phyloP scores from a whole-genome alignment of 2,113 vertebrate species.

The Cyanoramphus novaezelandiae region DNA sequence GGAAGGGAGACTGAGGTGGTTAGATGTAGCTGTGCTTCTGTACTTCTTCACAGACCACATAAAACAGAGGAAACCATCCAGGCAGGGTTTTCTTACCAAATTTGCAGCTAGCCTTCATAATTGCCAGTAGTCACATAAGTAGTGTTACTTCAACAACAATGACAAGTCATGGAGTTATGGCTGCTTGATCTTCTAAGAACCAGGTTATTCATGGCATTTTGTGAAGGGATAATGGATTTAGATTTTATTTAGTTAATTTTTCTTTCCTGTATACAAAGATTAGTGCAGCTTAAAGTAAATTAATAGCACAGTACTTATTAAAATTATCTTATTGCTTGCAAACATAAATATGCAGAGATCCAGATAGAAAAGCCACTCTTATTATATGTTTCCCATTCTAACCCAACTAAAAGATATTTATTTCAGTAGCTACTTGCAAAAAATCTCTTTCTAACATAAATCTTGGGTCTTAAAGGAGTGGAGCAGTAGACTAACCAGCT shows the following conservation, averaged over 20 bases:
- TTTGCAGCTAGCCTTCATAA: neutral
- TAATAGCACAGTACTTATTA: neutral
- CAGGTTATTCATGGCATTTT: neutral
- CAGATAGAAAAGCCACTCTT: neutral
- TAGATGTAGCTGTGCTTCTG: neutral
- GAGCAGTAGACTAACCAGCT: slow-evolving; percentile 69
- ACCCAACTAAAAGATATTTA: neutral
- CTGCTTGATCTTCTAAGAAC: neutral
- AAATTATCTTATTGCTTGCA: neutral
- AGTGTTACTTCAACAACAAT: neutral
- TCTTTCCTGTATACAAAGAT: neutral
- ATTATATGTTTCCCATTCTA: slow-evolving; percentile 8
- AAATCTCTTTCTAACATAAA: slow-evolving; percentile 60
- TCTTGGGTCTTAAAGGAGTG: slow-evolving; percentile 62
- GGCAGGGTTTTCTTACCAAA: neutral
- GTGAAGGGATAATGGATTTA: neutral
- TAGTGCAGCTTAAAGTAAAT: neutral
- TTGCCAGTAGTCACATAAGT: neutral
- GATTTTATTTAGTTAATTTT: neutral
- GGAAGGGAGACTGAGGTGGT: neutral
- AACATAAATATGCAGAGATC: neutral
- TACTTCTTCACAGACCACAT: neutral
- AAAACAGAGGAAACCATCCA: neutral
- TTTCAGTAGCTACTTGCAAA: slow-evolving; percentile 43
- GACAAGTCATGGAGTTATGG: neutral